A percentile compares a stretch with the other conserved stretches of the same genome.
Evolutionary conservation across 2,113 vertebrate genomes (phyloP).

Genomic region (Anguilla rostrata): DNA sequence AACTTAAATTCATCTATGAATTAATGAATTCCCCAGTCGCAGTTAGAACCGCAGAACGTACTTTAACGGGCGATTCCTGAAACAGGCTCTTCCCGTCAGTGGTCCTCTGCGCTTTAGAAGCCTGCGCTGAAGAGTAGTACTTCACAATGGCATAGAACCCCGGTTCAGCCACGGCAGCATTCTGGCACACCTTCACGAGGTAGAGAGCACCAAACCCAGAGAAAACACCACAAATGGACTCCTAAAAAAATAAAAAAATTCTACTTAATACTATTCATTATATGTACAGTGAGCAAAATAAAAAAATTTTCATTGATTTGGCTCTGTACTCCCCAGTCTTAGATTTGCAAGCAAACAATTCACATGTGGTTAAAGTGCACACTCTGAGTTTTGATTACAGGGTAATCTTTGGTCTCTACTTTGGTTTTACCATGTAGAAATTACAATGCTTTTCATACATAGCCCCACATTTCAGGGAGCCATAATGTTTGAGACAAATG

Average conservation of each 20-base stretch:
- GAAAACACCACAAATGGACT: slow-evolving; percentile 56
- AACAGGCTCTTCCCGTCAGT: slow-evolving; percentile 66
- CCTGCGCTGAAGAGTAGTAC: slow-evolving; percentile 73
- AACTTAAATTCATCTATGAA: background rate
- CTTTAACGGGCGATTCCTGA: slow-evolving; percentile 72
- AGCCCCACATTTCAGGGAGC: no score
- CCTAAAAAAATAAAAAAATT: slow-evolving; percentile 47
- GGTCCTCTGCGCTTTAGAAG: slow-evolving; percentile 60
- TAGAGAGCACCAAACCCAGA: slow-evolving; percentile 75
- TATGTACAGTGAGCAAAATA: background rate
- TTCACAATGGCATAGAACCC: slow-evolving; percentile 74
- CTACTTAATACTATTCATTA: background rate
- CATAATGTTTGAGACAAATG: no score
- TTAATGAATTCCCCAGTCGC: background rate
- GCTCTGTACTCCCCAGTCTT: no score
- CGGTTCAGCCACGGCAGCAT: slow-evolving; percentile 53
- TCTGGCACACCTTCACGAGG: slow-evolving; percentile 67
- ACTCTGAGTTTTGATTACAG: no score
- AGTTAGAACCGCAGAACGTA: slow-evolving; percentile 35
- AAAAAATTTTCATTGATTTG: no score
- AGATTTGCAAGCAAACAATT: no score
- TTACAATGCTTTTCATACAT: no score
- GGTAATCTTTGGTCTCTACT: no score
- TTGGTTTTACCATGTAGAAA: no score
- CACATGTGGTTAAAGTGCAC: no score